Conservation (phyloP, 23 tunicate species). For the Oikopleura dioica region DNA sequence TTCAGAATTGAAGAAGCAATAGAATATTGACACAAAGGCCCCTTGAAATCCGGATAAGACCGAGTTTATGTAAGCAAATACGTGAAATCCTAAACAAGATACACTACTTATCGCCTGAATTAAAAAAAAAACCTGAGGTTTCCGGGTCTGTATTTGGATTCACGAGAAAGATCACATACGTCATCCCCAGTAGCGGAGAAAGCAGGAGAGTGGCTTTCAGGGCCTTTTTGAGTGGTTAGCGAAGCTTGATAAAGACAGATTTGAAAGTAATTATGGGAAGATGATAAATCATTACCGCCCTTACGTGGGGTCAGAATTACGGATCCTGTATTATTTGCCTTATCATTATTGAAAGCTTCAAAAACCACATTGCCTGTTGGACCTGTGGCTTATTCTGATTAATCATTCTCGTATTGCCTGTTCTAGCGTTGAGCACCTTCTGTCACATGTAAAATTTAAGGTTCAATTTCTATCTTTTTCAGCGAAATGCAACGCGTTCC, state of each 20-base stretch:
- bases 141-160: conserved; percentile 23
- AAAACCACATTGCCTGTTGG: too few relatives aligned
- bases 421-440: too few relatives aligned
- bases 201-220: conserved; percentile 59
- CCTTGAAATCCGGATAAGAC: conserved; percentile 21
- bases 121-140: background rate
- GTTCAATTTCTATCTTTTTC: too few relatives aligned
- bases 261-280: too few relatives aligned
- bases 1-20: conserved; percentile 52
- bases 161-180: conserved; percentile 38
- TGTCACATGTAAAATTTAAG: too few relatives aligned
- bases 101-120: background rate
- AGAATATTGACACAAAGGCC: conserved; percentile 36
- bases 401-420: conserved; percentile 13
- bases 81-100: background rate
- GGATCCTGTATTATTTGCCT: too few relatives aligned
- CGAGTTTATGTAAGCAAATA: background rate
- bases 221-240: too few relatives aligned
- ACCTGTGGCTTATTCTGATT: background rate
- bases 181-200: conserved; percentile 54
- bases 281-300: too few relatives aligned
- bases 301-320: too few relatives aligned
- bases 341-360: too few relatives aligned
- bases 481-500: too few relatives aligned
- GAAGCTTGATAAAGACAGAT: too few relatives aligned